phyloP scores from a whole-genome alignment of 1,140 invertebrate genomes.

The Micrasema longulum region DNA sequence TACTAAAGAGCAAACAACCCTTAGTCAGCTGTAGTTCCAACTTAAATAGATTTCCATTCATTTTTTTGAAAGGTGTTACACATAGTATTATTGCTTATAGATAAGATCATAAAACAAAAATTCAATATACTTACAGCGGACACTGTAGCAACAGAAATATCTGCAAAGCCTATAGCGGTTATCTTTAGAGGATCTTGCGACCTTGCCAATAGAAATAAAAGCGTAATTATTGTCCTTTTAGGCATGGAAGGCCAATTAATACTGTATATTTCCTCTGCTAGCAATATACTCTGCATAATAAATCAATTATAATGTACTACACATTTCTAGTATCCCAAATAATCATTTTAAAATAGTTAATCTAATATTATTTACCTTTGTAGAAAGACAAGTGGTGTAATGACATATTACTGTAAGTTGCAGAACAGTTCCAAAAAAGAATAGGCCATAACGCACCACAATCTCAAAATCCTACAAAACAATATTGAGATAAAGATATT shows the following conservation, averaged over 20 bases:
- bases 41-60: no score
- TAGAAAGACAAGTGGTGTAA: background rate
- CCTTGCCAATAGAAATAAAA: slow-evolving; percentile 20
- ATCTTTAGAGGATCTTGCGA: slow-evolving; percentile 30
- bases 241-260: slow-evolving; percentile 32
- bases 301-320: no score
- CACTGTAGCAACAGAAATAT: slow-evolving; percentile 28
- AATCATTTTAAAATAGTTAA: no score
- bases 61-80: no score
- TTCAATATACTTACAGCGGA: slow-evolving; percentile 19
- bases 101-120: no score
- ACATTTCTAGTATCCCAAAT: no score
- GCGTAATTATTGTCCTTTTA: background rate
- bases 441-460: slow-evolving; percentile 24
- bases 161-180: slow-evolving; percentile 9
- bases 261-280: slow-evolving; percentile 15
- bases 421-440: slow-evolving; percentile 14
- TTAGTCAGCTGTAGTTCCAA: no score
- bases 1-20: no score
- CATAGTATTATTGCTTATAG: no score
- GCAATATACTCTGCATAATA: slow-evolving; percentile 7
- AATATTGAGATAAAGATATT: background rate
- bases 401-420: slow-evolving; percentile 1
- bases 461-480: slow-evolving; percentile 19
- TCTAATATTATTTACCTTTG: no score